Evolutionary conservation across 2,888 invertebrate species (phyloP).

Genomic region (Dinocampus coccinellae): DNA sequence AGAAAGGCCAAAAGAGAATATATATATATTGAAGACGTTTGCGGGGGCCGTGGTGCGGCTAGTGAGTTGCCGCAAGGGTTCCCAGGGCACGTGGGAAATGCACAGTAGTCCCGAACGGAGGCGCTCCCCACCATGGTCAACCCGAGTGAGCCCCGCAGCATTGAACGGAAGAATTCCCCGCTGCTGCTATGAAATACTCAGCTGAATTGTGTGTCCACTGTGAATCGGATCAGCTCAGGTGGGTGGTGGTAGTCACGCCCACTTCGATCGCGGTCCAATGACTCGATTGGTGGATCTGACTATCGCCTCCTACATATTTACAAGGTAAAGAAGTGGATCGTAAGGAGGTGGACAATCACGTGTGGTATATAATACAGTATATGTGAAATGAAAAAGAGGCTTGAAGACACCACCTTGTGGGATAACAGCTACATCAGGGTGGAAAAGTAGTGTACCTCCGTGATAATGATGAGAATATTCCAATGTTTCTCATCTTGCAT

Average conservation of each 20-base stretch:
- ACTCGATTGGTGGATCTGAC: slow-evolving; percentile 10
- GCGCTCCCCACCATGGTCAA: slow-evolving; percentile 43
- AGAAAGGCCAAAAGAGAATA: slow-evolving; percentile 29
- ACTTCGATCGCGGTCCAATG: slow-evolving; percentile 2
- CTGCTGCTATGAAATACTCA: slow-evolving; percentile 50
- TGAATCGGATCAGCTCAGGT: neutral
- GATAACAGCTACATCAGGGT: slow-evolving; percentile 3
- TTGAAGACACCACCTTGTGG: neutral
- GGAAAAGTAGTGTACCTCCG: slow-evolving; percentile 35
- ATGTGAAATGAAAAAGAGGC: neutral
- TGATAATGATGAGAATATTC: slow-evolving; percentile 28
- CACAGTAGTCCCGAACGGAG: slow-evolving; percentile 72
- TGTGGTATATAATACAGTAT: neutral
- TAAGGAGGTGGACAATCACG: slow-evolving; percentile 32
- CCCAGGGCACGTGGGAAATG: slow-evolving; percentile 76
- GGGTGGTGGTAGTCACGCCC: slow-evolving; percentile 16
- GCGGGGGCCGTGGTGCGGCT: slow-evolving; percentile 43
- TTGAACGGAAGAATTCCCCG: slow-evolving; percentile 34
- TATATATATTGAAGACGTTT: slow-evolving; percentile 23
- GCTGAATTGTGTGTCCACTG: slow-evolving; percentile 29
- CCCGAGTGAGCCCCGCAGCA: slow-evolving; percentile 47
- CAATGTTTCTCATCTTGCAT: too few relatives aligned
- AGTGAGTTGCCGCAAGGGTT: slow-evolving; percentile 67
- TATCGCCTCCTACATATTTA: slow-evolving; percentile 22
- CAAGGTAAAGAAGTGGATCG: slow-evolving; percentile 22